Evolutionary conservation across 2,888 invertebrate genomes (phyloP).

Genomic region (Fabriciana adippe): DNA sequence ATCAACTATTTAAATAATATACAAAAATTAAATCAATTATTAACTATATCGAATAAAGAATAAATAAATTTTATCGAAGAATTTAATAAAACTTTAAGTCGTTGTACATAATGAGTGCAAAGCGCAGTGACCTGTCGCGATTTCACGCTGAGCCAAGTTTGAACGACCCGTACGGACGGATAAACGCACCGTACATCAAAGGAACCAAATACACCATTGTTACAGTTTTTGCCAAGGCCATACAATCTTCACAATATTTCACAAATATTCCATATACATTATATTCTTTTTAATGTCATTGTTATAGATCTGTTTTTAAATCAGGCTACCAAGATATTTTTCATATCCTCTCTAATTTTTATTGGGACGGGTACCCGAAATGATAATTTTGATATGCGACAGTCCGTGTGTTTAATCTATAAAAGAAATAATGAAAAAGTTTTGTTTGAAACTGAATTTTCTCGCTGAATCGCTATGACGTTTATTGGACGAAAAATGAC

Average conservation of each 20-base stretch:
- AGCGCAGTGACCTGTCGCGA: conserved; percentile 72
- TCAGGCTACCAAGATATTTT: too few relatives aligned
- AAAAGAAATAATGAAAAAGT: too few relatives aligned
- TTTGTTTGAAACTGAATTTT: too few relatives aligned
- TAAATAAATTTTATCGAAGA: conserved; percentile 13
- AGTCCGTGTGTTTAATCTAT: too few relatives aligned
- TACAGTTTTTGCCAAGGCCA: conserved; percentile 32
- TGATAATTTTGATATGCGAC: too few relatives aligned
- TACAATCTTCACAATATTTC: conserved; percentile 15
- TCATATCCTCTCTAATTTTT: too few relatives aligned
- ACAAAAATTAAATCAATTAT: background rate
- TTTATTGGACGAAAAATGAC: too few relatives aligned
- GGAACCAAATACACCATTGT: conserved; percentile 38
- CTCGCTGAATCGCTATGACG: too few relatives aligned
- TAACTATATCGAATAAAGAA: background rate
- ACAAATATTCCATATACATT: conserved; percentile 10
- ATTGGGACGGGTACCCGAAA: too few relatives aligned
- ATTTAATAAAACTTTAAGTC: conserved; percentile 31
- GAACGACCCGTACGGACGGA: conserved; percentile 50
- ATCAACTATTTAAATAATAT: too few relatives aligned
- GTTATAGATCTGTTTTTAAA: background rate
- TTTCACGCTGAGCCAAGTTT: conserved; percentile 69
- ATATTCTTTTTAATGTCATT: conserved; percentile 3
- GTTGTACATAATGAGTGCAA: conserved; percentile 51
- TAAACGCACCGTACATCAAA: conserved; percentile 44